Evolutionary conservation across 2,797 vertebrate species (phyloP).

Genomic region (Sebastes cheni): DNA sequence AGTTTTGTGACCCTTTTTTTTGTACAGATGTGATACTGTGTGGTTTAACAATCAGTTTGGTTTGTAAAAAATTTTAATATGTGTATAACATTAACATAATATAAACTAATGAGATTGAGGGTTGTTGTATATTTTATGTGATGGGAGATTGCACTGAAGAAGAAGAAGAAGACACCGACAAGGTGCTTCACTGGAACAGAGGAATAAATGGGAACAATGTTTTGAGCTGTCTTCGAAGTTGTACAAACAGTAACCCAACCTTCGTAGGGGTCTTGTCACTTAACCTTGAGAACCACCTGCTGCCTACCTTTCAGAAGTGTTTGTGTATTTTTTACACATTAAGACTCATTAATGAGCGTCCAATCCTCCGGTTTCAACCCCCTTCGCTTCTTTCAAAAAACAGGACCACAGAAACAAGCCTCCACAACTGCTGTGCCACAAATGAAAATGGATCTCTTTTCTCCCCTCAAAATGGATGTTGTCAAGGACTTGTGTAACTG

Average conservation of each 20-base stretch:
- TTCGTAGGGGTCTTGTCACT: constrained; percentile 67
- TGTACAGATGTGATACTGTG: constrained; percentile 78
- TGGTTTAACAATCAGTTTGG: constrained; percentile 77
- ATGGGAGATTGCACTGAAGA: constrained; percentile 63
- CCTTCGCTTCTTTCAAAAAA: constrained; percentile 26
- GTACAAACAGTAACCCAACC: constrained; percentile 69
- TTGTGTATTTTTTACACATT: constrained; percentile 72
- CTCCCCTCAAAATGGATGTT: constrained; percentile 65
- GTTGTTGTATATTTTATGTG: constrained; percentile 73
- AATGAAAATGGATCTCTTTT: constrained; percentile 42
- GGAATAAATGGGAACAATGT: constrained; percentile 5
- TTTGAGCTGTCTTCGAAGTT: constrained; percentile 45
- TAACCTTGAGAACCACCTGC: constrained; percentile 80
- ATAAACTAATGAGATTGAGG: constrained; percentile 71
- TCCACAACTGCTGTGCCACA: constrained; percentile 75
- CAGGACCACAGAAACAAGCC: constrained; percentile 67
- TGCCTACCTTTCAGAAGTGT: constrained; percentile 80
- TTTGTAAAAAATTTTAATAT: constrained; percentile 81
- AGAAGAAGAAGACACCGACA: constrained; percentile 19
- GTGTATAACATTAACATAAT: constrained; percentile 82
- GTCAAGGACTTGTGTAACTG: constrained; percentile 72
- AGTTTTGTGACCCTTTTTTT: constrained; percentile 64
- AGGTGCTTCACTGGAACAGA: constrained; percentile 57
- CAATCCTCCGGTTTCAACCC: constrained; percentile 54
- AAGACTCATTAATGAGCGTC: constrained; percentile 48